phyloP scores from a whole-genome alignment of 2,797 vertebrate genomes.

The Mergus octosetaceus region DNA sequence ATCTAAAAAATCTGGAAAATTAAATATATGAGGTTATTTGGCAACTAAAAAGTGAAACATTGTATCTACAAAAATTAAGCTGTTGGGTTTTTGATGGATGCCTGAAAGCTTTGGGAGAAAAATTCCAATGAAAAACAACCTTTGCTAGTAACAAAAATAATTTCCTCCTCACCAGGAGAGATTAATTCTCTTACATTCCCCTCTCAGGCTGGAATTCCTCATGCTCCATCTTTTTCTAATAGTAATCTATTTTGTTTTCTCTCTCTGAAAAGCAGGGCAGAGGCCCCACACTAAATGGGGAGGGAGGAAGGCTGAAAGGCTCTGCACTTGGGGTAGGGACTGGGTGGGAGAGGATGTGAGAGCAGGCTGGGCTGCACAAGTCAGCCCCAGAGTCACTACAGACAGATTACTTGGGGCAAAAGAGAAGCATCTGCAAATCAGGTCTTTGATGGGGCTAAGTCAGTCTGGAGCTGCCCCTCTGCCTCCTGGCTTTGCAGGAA shows the following conservation, averaged over 20 bases:
- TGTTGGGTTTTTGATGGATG: constrained; percentile 50
- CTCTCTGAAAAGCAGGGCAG: background rate
- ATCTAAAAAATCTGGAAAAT: constrained; percentile 64
- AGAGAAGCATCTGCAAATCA: background rate
- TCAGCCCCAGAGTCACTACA: background rate
- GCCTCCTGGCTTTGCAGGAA: background rate
- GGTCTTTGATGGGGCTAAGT: background rate
- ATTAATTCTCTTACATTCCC: constrained; percentile 49
- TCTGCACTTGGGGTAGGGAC: background rate
- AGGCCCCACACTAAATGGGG: background rate
- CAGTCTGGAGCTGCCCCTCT: background rate
- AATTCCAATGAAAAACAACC: constrained; percentile 47
- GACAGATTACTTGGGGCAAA: background rate
- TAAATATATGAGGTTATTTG: constrained; percentile 62
- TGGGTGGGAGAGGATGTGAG: background rate
- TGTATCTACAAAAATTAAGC: constrained; percentile 58
- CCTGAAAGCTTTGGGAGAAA: constrained; percentile 50
- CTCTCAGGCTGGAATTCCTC: constrained; percentile 45
- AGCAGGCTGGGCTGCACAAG: background rate
- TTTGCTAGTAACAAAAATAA: constrained; percentile 59
- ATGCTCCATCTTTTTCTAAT: constrained; percentile 43
- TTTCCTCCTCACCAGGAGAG: constrained; percentile 58
- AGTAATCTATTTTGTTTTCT: background rate
- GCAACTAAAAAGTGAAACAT: constrained; percentile 52
- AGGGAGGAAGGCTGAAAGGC: background rate